A percentile compares a stretch with the other conserved stretches of the same genome.
Conservation (phyloP, 2,113 vertebrate species). For the Psittacula cyanocephala region DNA sequence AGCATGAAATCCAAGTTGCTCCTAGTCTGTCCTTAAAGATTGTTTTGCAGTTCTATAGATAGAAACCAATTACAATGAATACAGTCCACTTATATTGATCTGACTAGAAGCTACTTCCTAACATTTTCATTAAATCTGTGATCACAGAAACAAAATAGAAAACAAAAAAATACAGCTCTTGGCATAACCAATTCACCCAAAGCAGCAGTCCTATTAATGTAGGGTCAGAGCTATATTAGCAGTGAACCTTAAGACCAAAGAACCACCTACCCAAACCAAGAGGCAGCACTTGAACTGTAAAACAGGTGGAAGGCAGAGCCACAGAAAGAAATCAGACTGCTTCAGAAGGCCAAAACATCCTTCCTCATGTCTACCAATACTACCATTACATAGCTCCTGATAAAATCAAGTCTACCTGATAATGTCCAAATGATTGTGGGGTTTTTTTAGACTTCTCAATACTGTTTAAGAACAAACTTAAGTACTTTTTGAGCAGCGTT, state of each 20-base stretch:
- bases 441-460: neutral
- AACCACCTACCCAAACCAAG: neutral
- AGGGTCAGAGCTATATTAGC: neutral
- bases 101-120: neutral
- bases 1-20: neutral
- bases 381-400: neutral
- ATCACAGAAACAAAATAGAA: conserved; percentile 20
- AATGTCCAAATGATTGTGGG: neutral
- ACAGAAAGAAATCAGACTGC: neutral
- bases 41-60: conserved; percentile 24
- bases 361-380: neutral
- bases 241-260: neutral
- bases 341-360: neutral
- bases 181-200: neutral
- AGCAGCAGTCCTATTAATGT: neutral
- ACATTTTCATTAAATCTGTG: neutral
- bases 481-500: neutral
- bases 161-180: neutral
- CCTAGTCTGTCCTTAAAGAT: neutral
- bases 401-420: neutral
- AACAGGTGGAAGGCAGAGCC: neutral
- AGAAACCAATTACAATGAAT: conserved; percentile 27
- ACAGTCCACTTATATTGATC: neutral
- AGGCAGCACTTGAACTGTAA: neutral
- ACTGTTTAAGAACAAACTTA: neutral